phyloP scores from a whole-genome alignment of 2,888 invertebrate species.

The Trimorus sp. region DNA sequence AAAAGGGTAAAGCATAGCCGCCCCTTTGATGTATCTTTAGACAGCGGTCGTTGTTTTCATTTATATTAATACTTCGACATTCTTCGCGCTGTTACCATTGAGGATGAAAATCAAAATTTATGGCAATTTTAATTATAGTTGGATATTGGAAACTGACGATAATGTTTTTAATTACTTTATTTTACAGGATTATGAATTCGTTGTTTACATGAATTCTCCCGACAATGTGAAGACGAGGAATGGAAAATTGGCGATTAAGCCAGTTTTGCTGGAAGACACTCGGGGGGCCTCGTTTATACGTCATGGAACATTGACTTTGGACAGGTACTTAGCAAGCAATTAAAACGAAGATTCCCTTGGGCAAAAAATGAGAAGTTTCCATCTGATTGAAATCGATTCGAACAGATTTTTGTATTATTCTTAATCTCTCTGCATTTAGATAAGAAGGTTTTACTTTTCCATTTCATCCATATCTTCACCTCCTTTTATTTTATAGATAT shows the following conservation, averaged over 20 bases:
- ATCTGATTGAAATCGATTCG: no score
- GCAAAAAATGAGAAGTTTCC: no score
- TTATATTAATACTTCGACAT: conserved; percentile 22
- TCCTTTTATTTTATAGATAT: background rate
- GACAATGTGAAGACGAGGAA: conserved; percentile 83
- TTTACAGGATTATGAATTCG: conserved; percentile 87
- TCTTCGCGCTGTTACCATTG: background rate
- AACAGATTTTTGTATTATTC: no score
- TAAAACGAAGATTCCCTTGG: no score
- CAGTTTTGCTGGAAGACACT: conserved; percentile 83
- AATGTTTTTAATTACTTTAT: background rate
- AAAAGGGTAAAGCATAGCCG: conserved; percentile 32
- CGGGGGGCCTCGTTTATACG: conserved; percentile 83
- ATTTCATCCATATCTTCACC: background rate
- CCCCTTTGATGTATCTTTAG: conserved; percentile 44
- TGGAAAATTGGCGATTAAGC: conserved; percentile 85
- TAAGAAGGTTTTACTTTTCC: no score
- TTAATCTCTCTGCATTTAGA: no score
- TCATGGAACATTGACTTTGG: conserved; percentile 76
- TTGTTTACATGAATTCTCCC: conserved; percentile 84
- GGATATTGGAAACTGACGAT: no score
- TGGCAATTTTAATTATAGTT: no score
- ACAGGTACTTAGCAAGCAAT: conserved; percentile 66
- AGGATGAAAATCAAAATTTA: no score
- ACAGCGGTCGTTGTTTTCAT: conserved; percentile 36